Evolutionary conservation across 2,113 vertebrate genomes (phyloP).

Genomic region (Corythornis madagascariensis): DNA sequence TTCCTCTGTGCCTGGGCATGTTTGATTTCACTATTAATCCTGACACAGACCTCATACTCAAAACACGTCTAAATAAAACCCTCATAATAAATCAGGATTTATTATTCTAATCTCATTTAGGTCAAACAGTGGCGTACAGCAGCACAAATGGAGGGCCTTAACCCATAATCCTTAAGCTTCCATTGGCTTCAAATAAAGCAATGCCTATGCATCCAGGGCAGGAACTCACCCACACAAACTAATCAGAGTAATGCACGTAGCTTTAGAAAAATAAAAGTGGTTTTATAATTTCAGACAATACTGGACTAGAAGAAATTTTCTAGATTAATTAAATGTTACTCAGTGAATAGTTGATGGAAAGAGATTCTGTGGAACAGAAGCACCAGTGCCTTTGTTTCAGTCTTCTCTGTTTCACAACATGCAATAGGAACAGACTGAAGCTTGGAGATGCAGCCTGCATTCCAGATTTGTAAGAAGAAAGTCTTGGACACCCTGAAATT

Average conservation of each 20-base stretch:
- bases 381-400: not conserved
- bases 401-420: not conserved
- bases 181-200: slow-evolving; percentile 4
- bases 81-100: slow-evolving; percentile 66
- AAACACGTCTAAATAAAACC: slow-evolving; percentile 56
- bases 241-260: not conserved
- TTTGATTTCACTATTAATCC: slow-evolving; percentile 53
- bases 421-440: not conserved
- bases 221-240: not conserved
- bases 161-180: slow-evolving; percentile 35
- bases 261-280: not conserved
- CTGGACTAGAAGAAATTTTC: not conserved
- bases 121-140: slow-evolving; percentile 50
- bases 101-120: slow-evolving; percentile 68
- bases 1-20: slow-evolving; percentile 44
- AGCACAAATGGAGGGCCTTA: slow-evolving; percentile 24
- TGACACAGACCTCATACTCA: slow-evolving; percentile 51
- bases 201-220: not conserved
- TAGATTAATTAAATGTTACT: not conserved
- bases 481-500: not conserved
- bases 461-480: not conserved
- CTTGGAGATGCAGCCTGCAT: not conserved
- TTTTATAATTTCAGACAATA: not conserved
- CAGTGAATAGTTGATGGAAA: not conserved
- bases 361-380: not conserved